Evolutionary conservation across 53 echinoderm and acorn worm genomes (phyloP).

Genomic region (Echinarachnius parma): DNA sequence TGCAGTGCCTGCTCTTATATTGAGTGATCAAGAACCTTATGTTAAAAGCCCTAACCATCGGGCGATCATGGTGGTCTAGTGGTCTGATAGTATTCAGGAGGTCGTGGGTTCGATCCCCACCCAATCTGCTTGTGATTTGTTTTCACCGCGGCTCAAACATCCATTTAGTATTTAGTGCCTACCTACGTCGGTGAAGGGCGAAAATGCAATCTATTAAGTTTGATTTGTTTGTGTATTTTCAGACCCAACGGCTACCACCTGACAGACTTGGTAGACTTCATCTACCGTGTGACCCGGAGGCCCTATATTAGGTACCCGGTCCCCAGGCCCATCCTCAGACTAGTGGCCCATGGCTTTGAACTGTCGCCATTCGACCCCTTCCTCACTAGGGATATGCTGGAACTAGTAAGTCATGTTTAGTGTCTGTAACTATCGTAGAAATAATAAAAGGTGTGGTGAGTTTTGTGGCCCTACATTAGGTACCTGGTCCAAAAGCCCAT

Average conservation of each 20-base stretch:
- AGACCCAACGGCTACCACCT: constrained; percentile 85
- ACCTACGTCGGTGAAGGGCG: too few species aligned
- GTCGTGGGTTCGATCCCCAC: too few species aligned
- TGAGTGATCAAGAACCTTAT: too few species aligned
- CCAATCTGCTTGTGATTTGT: too few species aligned
- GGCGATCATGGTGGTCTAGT: too few species aligned
- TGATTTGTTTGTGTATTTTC: constrained; percentile 2
- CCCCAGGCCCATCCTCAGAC: constrained; percentile 60
- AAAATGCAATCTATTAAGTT: not conserved
- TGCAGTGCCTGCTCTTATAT: too few species aligned
- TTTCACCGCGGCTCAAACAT: too few species aligned
- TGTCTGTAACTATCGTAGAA: too few species aligned
- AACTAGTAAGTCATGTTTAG: constrained; percentile 87
- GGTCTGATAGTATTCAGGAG: too few species aligned
- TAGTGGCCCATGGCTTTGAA: constrained; percentile 61
- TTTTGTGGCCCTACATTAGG: constrained; percentile 77
- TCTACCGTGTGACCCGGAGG: constrained; percentile 81
- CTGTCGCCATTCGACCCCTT: constrained; percentile 66
- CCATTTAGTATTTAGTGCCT: too few species aligned
- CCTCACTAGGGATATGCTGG: constrained; percentile 78
- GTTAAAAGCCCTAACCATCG: too few species aligned
- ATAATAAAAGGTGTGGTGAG: too few species aligned
- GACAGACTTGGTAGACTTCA: constrained; percentile 71
- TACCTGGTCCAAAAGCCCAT: constrained; percentile 67
- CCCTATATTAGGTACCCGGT: constrained; percentile 77